These are phyloP conservation scores for Ferdinandea cuprea DNA, from an alignment of 2,888 invertebrate genomes.

Conservation along the genomic window DNA sequence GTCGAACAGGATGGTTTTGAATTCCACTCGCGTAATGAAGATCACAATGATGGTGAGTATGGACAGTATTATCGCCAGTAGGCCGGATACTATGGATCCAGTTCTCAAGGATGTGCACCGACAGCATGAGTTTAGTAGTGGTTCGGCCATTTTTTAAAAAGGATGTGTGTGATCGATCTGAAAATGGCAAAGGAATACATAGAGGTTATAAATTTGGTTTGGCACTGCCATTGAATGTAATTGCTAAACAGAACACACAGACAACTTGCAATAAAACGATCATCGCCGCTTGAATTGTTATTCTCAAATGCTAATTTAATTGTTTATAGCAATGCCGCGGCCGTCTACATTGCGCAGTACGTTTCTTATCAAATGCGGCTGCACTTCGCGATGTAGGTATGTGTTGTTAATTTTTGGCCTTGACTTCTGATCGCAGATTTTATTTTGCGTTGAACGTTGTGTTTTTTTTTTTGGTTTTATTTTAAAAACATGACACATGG, in stretches of 20 bases:
- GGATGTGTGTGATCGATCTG: slow-evolving; percentile 9
- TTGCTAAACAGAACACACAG: too few relatives aligned
- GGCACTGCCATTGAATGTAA: too few relatives aligned
- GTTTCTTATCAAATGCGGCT: not conserved
- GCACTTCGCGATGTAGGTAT: not conserved
- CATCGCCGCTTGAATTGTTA: too few relatives aligned
- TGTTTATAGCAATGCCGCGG: too few relatives aligned
- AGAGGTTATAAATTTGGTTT: not conserved
- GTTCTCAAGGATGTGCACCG: slow-evolving; percentile 88
- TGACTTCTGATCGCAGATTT: slow-evolving; percentile 12
- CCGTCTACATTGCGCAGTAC: not conserved
- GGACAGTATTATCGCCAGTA: slow-evolving; percentile 89
- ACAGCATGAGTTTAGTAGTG: slow-evolving; percentile 88
- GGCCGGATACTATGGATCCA: slow-evolving; percentile 89
- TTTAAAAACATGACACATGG: slow-evolving; percentile 25
- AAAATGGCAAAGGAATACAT: not conserved
- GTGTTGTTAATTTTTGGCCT: slow-evolving; percentile 11
- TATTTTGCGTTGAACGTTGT: not conserved
- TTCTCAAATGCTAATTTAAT: too few relatives aligned
- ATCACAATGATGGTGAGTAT: slow-evolving; percentile 88
- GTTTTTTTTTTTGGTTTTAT: not conserved
- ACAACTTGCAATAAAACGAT: too few relatives aligned
- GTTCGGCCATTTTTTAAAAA: slow-evolving; percentile 80
- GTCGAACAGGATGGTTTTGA: slow-evolving; percentile 91
- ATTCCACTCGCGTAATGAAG: slow-evolving; percentile 87